Percentiles rank a stretch among this genome's conserved stretches.
Conservation (phyloP, 2,888 invertebrate species). For the Lissonota sp. region DNA sequence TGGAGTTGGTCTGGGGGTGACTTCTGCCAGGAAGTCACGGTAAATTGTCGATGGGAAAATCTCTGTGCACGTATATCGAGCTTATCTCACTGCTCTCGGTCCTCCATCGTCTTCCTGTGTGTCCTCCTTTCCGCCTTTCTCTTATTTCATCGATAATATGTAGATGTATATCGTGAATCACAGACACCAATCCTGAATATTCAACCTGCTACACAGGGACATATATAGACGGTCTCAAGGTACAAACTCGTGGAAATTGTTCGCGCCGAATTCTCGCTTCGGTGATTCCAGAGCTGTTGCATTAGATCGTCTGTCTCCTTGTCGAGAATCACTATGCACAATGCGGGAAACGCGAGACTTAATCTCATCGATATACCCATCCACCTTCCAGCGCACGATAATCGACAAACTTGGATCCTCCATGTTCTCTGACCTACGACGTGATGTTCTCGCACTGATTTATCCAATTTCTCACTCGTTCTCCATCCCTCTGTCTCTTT, state of each 20-base stretch:
- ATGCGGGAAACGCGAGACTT: constrained; percentile 44
- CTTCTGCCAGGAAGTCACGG: constrained; percentile 75
- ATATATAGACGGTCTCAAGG: background rate
- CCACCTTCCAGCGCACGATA: constrained; percentile 51
- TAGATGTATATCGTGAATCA: constrained; percentile 72
- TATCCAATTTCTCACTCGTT: constrained; percentile 30
- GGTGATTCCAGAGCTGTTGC: constrained; percentile 47
- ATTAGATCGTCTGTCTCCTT: constrained; percentile 24
- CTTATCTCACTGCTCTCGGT: constrained; percentile 45
- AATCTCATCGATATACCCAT: constrained; percentile 57
- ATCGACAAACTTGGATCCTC: constrained; percentile 61
- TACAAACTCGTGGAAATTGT: constrained; percentile 49
- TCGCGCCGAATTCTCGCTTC: constrained; percentile 50
- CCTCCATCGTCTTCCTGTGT: constrained; percentile 38
- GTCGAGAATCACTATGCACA: constrained; percentile 50
- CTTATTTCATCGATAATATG: constrained; percentile 14
- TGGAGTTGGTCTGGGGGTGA: constrained; percentile 37
- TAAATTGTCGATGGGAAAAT: constrained; percentile 59
- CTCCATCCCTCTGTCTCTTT: constrained; percentile 2
- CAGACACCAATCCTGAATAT: constrained; percentile 60
- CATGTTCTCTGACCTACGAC: constrained; percentile 51
- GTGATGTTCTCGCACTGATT: constrained; percentile 50
- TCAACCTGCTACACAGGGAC: constrained; percentile 9
- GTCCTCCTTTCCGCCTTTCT: constrained; percentile 33
- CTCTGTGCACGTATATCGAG: constrained; percentile 47